phyloP scores from a whole-genome alignment of 2,888 invertebrate species.

The Cremastinae sp. region DNA sequence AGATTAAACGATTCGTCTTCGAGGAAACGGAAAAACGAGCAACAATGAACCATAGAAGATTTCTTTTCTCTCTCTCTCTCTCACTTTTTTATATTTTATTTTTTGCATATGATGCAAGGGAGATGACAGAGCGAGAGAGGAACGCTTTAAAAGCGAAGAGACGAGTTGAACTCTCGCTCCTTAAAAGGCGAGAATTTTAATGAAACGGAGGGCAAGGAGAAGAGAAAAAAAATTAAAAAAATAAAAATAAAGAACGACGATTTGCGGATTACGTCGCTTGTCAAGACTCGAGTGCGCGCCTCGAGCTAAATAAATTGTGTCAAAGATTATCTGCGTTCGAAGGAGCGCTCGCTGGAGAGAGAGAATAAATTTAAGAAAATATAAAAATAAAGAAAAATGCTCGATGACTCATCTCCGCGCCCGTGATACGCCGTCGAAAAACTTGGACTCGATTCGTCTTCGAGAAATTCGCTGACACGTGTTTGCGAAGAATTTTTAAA shows the following conservation, averaged over 20 bases:
- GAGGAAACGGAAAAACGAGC: not conserved
- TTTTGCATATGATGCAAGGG: conserved; percentile 21
- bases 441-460: not conserved
- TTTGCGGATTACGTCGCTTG: conserved; percentile 54
- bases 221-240: no score
- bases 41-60: conserved; percentile 17
- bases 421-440: conserved; percentile 16
- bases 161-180: conserved; percentile 68
- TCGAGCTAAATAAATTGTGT: conserved; percentile 59
- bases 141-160: conserved; percentile 32
- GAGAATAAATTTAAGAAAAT: not conserved
- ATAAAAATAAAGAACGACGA: conserved; percentile 41
- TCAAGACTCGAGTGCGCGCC: conserved; percentile 14
- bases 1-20: conserved; percentile 23
- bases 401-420: conserved; percentile 50
- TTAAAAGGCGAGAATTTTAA: conserved; percentile 67
- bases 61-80: not conserved
- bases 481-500: conserved; percentile 18
- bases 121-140: not conserved
- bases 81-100: conserved; percentile 22
- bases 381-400: conserved; percentile 14
- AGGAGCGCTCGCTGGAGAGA: no score
- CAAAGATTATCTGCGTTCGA: conserved; percentile 50
- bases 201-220: conserved; percentile 26
- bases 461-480: conserved; percentile 26